Percentiles rank a stretch among this genome's conserved stretches.
These are phyloP conservation scores for Globodera ellingtonae DNA, from an alignment of 1,140 invertebrate genomes.

Conservation along the genomic window DNA sequence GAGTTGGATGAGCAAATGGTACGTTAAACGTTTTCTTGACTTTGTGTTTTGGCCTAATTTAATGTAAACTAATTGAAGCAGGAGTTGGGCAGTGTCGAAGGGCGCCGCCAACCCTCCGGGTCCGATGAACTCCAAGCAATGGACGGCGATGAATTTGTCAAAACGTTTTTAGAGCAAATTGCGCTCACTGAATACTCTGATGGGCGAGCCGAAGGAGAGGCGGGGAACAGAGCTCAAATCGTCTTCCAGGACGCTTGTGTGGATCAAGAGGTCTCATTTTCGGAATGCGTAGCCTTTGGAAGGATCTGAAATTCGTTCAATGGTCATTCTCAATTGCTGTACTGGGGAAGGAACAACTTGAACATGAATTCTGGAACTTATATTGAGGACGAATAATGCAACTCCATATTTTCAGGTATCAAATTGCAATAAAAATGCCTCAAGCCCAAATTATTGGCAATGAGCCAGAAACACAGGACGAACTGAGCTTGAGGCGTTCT, in stretches of 20 bases:
- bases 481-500: constrained; percentile 17
- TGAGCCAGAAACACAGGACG: not conserved
- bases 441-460: not conserved
- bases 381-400: too few relatives aligned
- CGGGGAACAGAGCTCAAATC: not conserved
- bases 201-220: not conserved
- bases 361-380: too few relatives aligned
- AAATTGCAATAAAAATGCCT: not conserved
- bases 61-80: not conserved
- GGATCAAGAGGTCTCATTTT: not conserved
- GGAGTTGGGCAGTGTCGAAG: not conserved
- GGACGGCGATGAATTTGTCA: not conserved
- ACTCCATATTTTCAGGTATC: not conserved
- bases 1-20: constrained; percentile 17
- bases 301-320: too few relatives aligned
- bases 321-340: too few relatives aligned
- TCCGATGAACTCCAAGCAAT: not conserved
- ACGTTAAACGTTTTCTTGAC: not conserved
- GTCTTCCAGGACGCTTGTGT: not conserved
- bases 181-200: not conserved
- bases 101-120: not conserved
- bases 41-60: not conserved
- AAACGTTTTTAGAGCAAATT: constrained; percentile 5
- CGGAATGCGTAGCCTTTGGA: too few relatives aligned
- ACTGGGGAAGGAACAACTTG: too few relatives aligned